Evolutionary conservation across 2,797 vertebrate genomes (phyloP).

Genomic region (Sciurus vulgaris): DNA sequence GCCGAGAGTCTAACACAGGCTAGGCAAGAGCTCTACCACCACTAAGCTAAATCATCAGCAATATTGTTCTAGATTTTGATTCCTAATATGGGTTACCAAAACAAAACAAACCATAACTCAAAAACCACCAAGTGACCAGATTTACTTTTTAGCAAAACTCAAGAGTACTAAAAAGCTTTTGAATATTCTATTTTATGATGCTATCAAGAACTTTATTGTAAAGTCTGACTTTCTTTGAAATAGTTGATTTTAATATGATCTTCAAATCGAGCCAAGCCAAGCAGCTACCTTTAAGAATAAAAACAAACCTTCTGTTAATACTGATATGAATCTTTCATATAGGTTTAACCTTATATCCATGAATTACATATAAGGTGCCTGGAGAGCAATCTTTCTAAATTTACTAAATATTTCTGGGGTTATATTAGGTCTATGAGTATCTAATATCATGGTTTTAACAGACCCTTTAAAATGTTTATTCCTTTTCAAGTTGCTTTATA

Average conservation of each 20-base stretch:
- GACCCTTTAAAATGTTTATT: not conserved
- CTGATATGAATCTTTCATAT: not conserved
- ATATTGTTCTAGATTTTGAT: not conserved
- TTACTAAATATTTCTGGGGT: constrained; percentile 49
- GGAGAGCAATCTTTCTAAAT: not conserved
- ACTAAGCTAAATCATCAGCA: not conserved
- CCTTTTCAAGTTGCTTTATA: constrained; percentile 20
- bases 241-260: not conserved
- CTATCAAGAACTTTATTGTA: constrained; percentile 25
- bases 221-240: constrained; percentile 43
- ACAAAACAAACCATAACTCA: constrained; percentile 13
- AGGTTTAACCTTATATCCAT: not conserved
- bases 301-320: constrained; percentile 24
- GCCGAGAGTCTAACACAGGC: too few species aligned
- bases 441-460: not conserved
- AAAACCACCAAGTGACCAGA: not conserved
- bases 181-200: constrained; percentile 37
- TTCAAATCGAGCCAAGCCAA: constrained; percentile 36
- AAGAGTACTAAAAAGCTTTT: constrained; percentile 16
- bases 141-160: constrained; percentile 28
- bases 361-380: not conserved
- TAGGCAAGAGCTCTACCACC: too few species aligned
- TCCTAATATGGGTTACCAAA: not conserved
- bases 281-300: constrained; percentile 52
- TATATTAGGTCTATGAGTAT: not conserved